Percentiles rank a stretch among this genome's conserved stretches.
phyloP scores from a whole-genome alignment of 1,140 invertebrate genomes.

The Steinernema khuongi region DNA sequence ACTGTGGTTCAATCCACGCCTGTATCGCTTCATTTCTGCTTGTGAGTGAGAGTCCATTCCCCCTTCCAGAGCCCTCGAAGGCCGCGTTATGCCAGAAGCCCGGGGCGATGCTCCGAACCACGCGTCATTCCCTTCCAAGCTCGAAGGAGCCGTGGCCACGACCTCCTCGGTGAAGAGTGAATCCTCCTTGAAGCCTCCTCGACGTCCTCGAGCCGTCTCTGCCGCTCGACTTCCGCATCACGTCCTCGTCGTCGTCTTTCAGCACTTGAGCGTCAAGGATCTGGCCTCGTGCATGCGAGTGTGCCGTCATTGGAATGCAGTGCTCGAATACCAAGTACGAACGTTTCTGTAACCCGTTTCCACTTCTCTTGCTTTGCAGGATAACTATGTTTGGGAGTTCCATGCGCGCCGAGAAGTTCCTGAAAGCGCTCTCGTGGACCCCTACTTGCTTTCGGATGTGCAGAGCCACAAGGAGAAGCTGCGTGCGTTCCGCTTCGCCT shows the following conservation, averaged over 20 bases:
- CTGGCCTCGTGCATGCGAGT: conserved; percentile 81
- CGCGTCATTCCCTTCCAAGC: background rate
- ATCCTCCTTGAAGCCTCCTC: background rate
- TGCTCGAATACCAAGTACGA: conserved; percentile 74
- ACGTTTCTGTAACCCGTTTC: conserved; percentile 6
- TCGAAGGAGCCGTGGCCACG: background rate
- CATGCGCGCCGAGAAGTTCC: conserved; percentile 80
- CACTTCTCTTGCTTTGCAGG: conserved; percentile 58
- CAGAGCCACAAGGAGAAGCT: conserved; percentile 87
- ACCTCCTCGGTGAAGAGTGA: background rate
- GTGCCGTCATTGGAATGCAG: conserved; percentile 84
- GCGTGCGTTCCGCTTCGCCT: conserved; percentile 85
- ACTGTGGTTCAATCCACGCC: too few relatives aligned
- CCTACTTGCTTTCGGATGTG: conserved; percentile 80
- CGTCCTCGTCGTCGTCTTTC: conserved; percentile 87
- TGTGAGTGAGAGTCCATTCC: too few relatives aligned
- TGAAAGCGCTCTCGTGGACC: conserved; percentile 78
- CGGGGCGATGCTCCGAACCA: background rate
- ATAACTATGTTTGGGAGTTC: conserved; percentile 87
- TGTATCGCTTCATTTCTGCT: too few relatives aligned
- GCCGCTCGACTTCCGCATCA: conserved; percentile 66
- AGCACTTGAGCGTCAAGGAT: conserved; percentile 79
- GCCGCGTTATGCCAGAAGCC: background rate
- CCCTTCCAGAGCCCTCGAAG: background rate
- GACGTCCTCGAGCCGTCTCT: conserved; percentile 29